Evolutionary conservation across 2,888 invertebrate species (phyloP), one percentile per base, ranked within the genome.

Genomic region (Meta bourneti): DNA sequence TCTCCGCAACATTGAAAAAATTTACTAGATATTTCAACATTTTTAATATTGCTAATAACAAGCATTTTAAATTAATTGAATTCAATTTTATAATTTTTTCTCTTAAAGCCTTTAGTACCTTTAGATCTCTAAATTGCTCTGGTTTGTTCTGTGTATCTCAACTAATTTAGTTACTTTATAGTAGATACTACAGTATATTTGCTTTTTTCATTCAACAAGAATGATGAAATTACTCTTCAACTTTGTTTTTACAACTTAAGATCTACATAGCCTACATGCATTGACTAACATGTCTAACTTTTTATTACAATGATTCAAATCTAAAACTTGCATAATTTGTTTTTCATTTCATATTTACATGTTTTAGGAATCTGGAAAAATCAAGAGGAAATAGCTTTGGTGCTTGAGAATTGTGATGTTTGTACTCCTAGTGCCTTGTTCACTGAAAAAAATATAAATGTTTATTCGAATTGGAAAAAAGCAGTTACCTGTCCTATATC

Each of bases 291-390:
- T 79, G 6, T 72, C 72, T 11, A 61, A n/a, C 61, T 84, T 70
- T 77, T 5, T 83, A 90, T 34, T 2, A 34, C 34, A 34, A 34
- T 34, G 34, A 4, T 34, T 34, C 34, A 34, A 34, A 2, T 34
- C 34, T 4, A 34, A 34, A 2, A 34, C 34, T 34, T 34, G 34
- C 4, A 34, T 34, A 34, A 34, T 34, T 34, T 1, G 1, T 34
- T 34, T 34, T 34, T 34, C 1, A n/a, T n/a, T 34, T 34, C 4
- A 34, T 34, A 34, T 34, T 34, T 34, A 4, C 4, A 1, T 34
- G 34, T 34, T 34, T 34, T 34, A 34, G 93, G 93, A 70, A 20
- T 88, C 13, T 93, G 91, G 91, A 85, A 85, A 51, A 81, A 78
- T 72, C 8, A 51, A 54, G 71, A 89, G 19, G 79, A 89, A 74